phyloP scores from a whole-genome alignment of 1,140 invertebrate species.

The Gyrodactylus salaris region DNA sequence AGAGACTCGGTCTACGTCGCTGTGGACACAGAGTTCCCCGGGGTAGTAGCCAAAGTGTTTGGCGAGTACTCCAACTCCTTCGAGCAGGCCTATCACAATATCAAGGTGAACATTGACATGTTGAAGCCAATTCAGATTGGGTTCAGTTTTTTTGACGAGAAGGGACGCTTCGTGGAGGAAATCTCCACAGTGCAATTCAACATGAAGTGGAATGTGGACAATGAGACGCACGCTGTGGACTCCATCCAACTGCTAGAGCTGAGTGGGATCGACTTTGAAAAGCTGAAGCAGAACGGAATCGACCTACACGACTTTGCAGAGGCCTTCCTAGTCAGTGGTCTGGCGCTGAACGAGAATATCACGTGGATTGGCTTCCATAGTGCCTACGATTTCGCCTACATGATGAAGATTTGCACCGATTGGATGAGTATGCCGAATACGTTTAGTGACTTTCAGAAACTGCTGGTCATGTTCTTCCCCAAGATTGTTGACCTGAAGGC shows the following conservation, averaged over 20 bases:
- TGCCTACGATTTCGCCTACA: conserved; percentile 5
- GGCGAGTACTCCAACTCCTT: conserved; percentile 22
- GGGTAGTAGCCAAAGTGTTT: conserved; percentile 1
- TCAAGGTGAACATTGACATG: conserved; percentile 73
- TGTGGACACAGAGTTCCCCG: conserved; percentile 6
- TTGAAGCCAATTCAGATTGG: conserved; percentile 73
- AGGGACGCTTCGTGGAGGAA: conserved; percentile 51
- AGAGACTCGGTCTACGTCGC: neutral
- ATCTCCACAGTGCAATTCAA: conserved; percentile 83
- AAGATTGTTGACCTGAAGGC: conserved; percentile 7
- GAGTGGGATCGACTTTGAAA: conserved; percentile 80
- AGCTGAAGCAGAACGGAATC: conserved; percentile 84
- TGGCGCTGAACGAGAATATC: conserved; percentile 52
- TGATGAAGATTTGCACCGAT: conserved; percentile 7
- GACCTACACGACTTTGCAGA: conserved; percentile 79
- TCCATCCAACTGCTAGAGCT: conserved; percentile 77
- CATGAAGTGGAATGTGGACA: conserved; percentile 69
- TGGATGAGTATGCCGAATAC: conserved; percentile 4
- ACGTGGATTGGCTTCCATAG: conserved; percentile 6
- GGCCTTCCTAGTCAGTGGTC: conserved; percentile 72
- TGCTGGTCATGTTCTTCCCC: conserved; percentile 6
- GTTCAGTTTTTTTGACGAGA: conserved; percentile 47
- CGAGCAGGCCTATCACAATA: conserved; percentile 72
- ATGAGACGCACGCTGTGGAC: conserved; percentile 91
- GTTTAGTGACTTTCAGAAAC: conserved; percentile 1